Evolutionary conservation across 2,888 invertebrate species (phyloP).

Genomic region (Villa cingulata): DNA sequence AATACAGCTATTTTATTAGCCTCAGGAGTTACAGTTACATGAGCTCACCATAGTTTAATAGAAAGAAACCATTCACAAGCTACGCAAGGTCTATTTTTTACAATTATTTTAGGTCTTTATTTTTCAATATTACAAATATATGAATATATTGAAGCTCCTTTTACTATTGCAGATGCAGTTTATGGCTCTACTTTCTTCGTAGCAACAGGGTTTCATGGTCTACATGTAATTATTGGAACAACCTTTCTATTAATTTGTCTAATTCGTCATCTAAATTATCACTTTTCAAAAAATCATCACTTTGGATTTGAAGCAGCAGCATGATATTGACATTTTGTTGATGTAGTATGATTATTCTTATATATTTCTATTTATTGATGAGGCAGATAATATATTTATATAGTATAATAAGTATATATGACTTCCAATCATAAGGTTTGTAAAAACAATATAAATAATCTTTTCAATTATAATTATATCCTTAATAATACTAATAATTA

Average conservation of each 20-base stretch:
- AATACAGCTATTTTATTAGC: conserved; percentile 60
- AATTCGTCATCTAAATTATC: conserved; percentile 37
- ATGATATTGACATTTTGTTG: conserved; percentile 58
- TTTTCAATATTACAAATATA: conserved; percentile 52
- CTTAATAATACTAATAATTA: conserved; percentile 34
- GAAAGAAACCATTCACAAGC: conserved; percentile 38
- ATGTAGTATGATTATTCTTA: conserved; percentile 47
- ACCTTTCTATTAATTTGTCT: conserved; percentile 41
- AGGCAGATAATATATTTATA: conserved; percentile 36
- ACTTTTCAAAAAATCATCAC: conserved; percentile 43
- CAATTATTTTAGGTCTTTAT: conserved; percentile 46
- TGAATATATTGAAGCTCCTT: conserved; percentile 53
- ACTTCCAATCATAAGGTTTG: conserved; percentile 58
- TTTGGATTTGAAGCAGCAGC: conserved; percentile 52
- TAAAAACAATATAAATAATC: conserved; percentile 46
- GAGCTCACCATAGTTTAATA: conserved; percentile 44
- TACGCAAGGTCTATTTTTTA: conserved; percentile 38
- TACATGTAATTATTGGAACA: conserved; percentile 54
- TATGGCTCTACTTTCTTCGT: conserved; percentile 60
- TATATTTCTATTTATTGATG: conserved; percentile 57
- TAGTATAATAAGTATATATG: conserved; percentile 42
- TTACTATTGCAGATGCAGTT: conserved; percentile 45
- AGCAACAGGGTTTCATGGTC: conserved; percentile 60
- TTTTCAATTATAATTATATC: conserved; percentile 31
- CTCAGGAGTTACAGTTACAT: conserved; percentile 55